These are phyloP conservation scores for Eira barbara DNA, from an alignment of 2,113 vertebrate species.

Conservation along the genomic window DNA sequence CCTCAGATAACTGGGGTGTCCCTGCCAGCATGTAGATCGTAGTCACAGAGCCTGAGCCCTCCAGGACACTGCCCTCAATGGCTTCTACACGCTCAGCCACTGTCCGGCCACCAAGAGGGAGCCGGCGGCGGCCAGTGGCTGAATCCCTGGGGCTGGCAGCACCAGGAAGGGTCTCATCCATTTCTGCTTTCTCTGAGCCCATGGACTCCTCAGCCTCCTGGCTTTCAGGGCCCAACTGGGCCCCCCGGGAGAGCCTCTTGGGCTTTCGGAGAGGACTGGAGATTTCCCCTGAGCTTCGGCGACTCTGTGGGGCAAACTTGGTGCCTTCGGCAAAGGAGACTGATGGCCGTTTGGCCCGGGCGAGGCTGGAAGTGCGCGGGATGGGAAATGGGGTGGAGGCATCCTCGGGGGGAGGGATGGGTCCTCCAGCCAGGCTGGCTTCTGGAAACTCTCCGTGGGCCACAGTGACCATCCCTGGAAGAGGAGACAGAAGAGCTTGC, in stretches of 20 bases:
- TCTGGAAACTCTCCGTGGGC: constrained; percentile 81
- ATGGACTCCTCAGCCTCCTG: constrained; percentile 41
- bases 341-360: constrained; percentile 93
- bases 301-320: constrained; percentile 88
- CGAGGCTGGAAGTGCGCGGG: constrained; percentile 96
- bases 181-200: constrained; percentile 63
- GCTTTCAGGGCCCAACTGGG: constrained; percentile 54
- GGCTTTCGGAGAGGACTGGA: constrained; percentile 82
- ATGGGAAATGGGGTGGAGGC: constrained; percentile 89
- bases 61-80: constrained; percentile 66
- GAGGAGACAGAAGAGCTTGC: not conserved
- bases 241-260: constrained; percentile 79
- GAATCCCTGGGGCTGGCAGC: constrained; percentile 61
- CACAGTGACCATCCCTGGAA: constrained; percentile 30
- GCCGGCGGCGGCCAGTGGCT: constrained; percentile 69
- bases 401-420: constrained; percentile 87
- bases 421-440: constrained; percentile 79
- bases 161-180: constrained; percentile 38
- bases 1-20: constrained; percentile 81
- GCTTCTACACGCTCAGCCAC: constrained; percentile 80
- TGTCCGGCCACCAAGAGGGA: constrained; percentile 81
- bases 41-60: constrained; percentile 79
- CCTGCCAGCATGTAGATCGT: constrained; percentile 93
- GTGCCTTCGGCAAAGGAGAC: constrained; percentile 98
- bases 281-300: constrained; percentile 83